Base-by-base conservation (phyloP, 2,113 vertebrate species). In the Atlantisia rogersi region DNA sequence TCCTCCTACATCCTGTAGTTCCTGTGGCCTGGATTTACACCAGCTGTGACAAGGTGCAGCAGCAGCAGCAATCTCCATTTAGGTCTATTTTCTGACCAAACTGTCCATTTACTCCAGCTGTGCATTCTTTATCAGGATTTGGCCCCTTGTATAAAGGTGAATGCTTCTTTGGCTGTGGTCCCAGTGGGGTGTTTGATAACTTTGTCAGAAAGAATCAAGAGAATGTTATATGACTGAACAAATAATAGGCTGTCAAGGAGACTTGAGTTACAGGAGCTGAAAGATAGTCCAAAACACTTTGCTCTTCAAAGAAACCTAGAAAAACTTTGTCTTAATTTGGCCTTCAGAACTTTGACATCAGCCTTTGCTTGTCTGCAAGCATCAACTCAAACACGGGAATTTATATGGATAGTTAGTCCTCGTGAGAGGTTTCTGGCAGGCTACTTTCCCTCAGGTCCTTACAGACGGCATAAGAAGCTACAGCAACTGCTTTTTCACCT, bases 171-270 rank as follows among this genome's bases (percentile, higher is more conserved):
- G 78, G 74, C 88, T 93, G 75, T 82, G 44, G 15, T 82, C 83
- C 81, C 91, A 82, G 75, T 64, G 39, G 92, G 56, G 44, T 64
- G 28, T 86, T 95, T 83, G 65, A 84, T 95, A 94, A 89, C 71
- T 92, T 95, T 96, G 94, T 94, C 94, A 95, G 78, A 90, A 93
- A 58, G 68, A 88, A 94, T 96, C 77, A 69, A 74, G 65, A 79
- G 65, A 96, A 90, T 9, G 37, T 86, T 93, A 95, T 92, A 90
- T 77, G 95, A 92, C 88, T 71, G 56, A 88, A 90, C 86, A 91
- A 95, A 95, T 96, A 96, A 97, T 59, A 85, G 84, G 68, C 94
- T 97, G 97, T 94, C 96, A 94, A 90, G 92, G 91, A 91, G 37
- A 58, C 83, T 71, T 74, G 73, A 94, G 55, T 93, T 93, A 95